Evolutionary conservation across 2,797 vertebrate species (phyloP), one percentile per base, ranked within the genome.

Genomic region (Xerus rutilus): DNA sequence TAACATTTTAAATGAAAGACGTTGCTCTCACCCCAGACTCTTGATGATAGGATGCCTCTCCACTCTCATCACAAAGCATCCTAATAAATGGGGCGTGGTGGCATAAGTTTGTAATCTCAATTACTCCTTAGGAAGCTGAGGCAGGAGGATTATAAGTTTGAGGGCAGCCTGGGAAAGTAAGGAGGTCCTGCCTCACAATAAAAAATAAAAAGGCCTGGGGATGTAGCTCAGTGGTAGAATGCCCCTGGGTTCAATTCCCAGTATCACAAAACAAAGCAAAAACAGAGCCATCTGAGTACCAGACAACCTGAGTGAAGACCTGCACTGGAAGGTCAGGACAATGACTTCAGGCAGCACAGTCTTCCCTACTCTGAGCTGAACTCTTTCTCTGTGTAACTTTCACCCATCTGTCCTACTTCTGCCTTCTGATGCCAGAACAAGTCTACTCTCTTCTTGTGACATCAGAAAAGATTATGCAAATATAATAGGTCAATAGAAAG

Each of bases 391-490:
- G 30, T 35, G 54, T 70, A 79, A 70, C 57, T 93, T 96, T 77
- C 84, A 96, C 76, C 18, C 62, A 78, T 54, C 79, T 95, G 83
- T 59, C 74, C 91, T 85, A 93, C 32, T 91, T 95, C 87, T 96
- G 86, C 54, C n/a, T 96, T 91, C 86, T 65, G 78, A 86, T 84
- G 86, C 65, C 72, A 43, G 54, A 91, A 54, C 59, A 93, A 62
- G 76, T 97, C 84, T 95, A 91, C 91, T 93, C 74, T 86, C 70
- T 88, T 85, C 92, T 93, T 95, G 89, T 97, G 95, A 97, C 91
- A 95, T 96, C 96, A 95, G 93, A 93, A 95, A 96, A 95, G 89
- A 96, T 94, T 97, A 98, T 98, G 94, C 96, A 98, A 95, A 96
- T 96, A 82, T 59, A 97, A 82, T 70, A 95, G 91, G 96, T 97